These are phyloP conservation scores for Epinotia bilunana DNA, from an alignment of 2,888 invertebrate genomes.

Conservation along the genomic window DNA sequence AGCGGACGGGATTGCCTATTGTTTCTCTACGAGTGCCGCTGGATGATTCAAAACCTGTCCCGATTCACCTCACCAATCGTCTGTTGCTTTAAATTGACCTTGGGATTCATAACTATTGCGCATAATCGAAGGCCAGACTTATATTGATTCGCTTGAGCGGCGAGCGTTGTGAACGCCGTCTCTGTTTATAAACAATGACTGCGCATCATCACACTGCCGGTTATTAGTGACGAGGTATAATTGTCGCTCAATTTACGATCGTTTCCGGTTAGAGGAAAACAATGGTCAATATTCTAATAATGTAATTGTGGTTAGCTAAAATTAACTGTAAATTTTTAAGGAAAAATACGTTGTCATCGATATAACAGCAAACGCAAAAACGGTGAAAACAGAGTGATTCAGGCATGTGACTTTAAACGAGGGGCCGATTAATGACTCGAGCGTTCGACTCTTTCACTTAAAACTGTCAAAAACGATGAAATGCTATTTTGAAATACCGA, in stretches of 20 bases:
- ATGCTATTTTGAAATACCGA: too few relatives aligned
- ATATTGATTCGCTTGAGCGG: not conserved
- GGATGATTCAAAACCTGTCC: not conserved
- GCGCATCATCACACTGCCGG: not conserved
- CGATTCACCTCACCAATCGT: not conserved
- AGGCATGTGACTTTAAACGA: too few relatives aligned
- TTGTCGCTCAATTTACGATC: conserved; percentile 18
- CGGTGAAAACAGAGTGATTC: too few relatives aligned
- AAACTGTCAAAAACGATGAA: too few relatives aligned
- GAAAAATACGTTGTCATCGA: not conserved
- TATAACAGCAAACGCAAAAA: too few relatives aligned
- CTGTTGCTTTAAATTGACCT: not conserved
- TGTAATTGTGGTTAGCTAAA: not conserved
- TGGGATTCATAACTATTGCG: not conserved
- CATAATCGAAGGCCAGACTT: not conserved
- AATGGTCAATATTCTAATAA: not conserved
- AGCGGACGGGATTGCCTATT: conserved; percentile 1
- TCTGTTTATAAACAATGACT: conserved; percentile 19
- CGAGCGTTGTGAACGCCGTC: not conserved
- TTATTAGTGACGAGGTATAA: not conserved
- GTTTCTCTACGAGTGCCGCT: conserved; percentile 7
- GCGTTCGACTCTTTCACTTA: too few relatives aligned
- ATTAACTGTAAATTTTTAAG: not conserved
- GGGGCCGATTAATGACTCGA: too few relatives aligned
- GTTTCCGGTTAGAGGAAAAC: conserved; percentile 12